Base-by-base conservation (phyloP, 2,113 vertebrate genomes). In the Paratilapia polleni region DNA sequence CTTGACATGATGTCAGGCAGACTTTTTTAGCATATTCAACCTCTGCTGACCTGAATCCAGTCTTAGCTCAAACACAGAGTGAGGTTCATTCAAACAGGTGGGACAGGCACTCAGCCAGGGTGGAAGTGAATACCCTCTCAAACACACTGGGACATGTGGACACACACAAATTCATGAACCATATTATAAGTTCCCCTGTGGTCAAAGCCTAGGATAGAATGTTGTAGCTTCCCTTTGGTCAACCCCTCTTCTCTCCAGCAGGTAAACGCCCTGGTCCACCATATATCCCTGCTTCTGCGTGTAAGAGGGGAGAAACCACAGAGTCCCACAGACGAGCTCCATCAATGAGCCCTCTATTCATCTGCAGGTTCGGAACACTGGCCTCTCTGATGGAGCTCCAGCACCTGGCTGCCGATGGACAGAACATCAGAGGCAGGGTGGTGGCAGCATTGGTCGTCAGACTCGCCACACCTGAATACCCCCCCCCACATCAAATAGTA, bases 381-480 rank as follows among this genome's bases (percentile, higher is more conserved):
- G 80, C 77, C 81, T 77, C 94, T 93, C 90, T 92, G 88, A 94
- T 38, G 86, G 66, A 79, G 87, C 91, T 81, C 73, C 88, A 36
- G 88, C 94, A 95, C 94, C 92, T 93, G 93, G 93, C 87, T 78
- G 70, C 56, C 8, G 89, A 93, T 85, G 86, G 88, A 88, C 87
- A 43, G 63, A 79, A 92, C 91, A 93, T 95, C 94, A 93, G 89
- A 90, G 86, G 83, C 86, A 66, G 87, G 89, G 91, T 75, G 90
- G 88, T 26, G 82, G 93, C 88, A 84, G 80, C 62, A 20, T 64
- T 31, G 83, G 84, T 76, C 83, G 80, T 89, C 90, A 90, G 91
- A 93, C 92, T 77, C 80, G 77, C 89, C 91, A 91, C 93, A 94
- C 94, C 94, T 94, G 94, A 94, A 93, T 91, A 94, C 88, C 91